phyloP scores from a whole-genome alignment of 1,140 invertebrate genomes.

The Lepidotrigona ventralis region DNA sequence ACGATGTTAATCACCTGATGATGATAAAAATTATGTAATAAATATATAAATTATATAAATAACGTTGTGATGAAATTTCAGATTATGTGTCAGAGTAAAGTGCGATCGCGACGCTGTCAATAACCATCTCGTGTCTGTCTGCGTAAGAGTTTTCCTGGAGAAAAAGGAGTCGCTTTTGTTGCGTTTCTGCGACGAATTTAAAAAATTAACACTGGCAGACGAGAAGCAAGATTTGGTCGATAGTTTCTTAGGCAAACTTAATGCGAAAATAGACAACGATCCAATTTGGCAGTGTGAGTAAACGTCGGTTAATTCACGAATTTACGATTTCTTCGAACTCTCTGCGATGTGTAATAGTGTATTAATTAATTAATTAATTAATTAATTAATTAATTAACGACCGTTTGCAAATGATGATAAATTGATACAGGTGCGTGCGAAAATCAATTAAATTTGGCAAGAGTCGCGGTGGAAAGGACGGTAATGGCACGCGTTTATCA shows the following conservation, averaged over 20 bases:
- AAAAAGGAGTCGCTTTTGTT: constrained; percentile 84
- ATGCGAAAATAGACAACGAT: constrained; percentile 85
- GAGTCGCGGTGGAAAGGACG: constrained; percentile 88
- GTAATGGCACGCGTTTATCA: constrained; percentile 95
- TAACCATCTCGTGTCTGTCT: constrained; percentile 89
- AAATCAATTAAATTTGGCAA: constrained; percentile 85
- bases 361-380: background rate
- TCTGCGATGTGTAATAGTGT: too few relatives aligned
- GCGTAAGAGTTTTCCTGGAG: constrained; percentile 90
- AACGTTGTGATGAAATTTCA: constrained; percentile 53
- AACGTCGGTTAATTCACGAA: background rate
- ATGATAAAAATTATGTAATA: background rate
- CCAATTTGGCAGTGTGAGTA: constrained; percentile 85
- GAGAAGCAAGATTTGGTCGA: constrained; percentile 89
- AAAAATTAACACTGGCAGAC: constrained; percentile 86
- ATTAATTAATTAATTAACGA: background rate
- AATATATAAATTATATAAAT: too few relatives aligned
- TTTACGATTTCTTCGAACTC: background rate
- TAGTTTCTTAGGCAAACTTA: constrained; percentile 82
- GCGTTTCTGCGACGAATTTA: constrained; percentile 89
- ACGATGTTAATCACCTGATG: too few relatives aligned
- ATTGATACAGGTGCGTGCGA: constrained; percentile 82
- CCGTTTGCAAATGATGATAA: background rate
- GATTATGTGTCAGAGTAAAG: constrained; percentile 83
- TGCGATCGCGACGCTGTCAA: constrained; percentile 88